Conservation (phyloP, 2,888 invertebrate genomes). For the Eledona agricola region DNA sequence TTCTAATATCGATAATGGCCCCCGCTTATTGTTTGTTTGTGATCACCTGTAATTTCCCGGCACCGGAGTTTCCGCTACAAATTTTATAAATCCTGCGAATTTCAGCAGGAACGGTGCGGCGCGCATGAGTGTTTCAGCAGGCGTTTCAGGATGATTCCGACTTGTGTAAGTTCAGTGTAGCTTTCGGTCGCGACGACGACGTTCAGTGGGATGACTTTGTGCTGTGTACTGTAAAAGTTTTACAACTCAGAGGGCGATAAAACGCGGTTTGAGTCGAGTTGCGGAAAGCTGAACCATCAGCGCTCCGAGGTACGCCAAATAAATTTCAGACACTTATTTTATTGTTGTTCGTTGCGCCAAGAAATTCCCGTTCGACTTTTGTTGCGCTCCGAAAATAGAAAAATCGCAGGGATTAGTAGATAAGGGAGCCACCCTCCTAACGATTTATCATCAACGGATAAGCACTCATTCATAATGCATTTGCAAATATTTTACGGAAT, state of each 20-base stretch:
- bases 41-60: conserved; percentile 15
- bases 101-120: conserved; percentile 44
- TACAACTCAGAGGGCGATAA: conserved; percentile 2
- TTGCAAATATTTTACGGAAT: conserved; percentile 17
- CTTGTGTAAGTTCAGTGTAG: conserved; percentile 56
- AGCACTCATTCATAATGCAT: conserved; percentile 33
- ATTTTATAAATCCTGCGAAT: conserved; percentile 47
- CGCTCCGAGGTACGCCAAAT: neutral
- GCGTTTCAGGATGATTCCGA: conserved; percentile 43
- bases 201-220: conserved; percentile 13
- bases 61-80: conserved; percentile 36
- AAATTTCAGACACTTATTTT: no score
- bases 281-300: neutral
- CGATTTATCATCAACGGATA: conserved; percentile 23
- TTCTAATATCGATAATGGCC: conserved; percentile 6
- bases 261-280: conserved; percentile 5
- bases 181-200: conserved; percentile 48
- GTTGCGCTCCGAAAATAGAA: no score
- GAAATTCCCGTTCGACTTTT: neutral
- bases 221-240: conserved; percentile 16
- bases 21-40: conserved; percentile 12
- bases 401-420: conserved; percentile 14
- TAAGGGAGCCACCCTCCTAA: conserved; percentile 4
- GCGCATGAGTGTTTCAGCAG: conserved; percentile 44
- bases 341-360: no score